Conservation (phyloP, 2,888 invertebrate genomes). For the Alviniconcha strummeri region DNA sequence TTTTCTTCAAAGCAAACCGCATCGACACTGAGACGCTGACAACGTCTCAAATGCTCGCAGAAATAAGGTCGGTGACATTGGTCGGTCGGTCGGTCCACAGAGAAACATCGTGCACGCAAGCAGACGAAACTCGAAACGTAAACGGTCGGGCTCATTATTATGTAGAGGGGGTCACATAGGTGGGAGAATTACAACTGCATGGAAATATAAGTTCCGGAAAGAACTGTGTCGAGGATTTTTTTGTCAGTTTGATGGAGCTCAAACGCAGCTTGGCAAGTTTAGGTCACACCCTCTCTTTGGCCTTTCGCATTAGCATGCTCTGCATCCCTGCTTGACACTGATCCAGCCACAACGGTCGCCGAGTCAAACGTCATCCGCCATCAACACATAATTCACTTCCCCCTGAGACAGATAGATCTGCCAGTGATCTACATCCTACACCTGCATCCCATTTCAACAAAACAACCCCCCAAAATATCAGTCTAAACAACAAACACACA, state of each 20-base stretch:
- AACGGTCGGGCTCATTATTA: constrained; percentile 25
- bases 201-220: background rate
- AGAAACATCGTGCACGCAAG: constrained; percentile 25
- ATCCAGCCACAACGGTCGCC: constrained; percentile 13
- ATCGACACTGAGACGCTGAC: constrained; percentile 10
- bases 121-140: constrained; percentile 18
- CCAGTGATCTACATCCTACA: constrained; percentile 8
- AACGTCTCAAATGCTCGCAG: constrained; percentile 19
- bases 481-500: background rate
- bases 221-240: background rate
- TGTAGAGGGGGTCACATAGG: constrained; percentile 24
- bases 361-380: constrained; percentile 35
- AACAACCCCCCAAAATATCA: background rate
- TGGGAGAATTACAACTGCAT: constrained; percentile 4
- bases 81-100: background rate
- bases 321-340: constrained; percentile 32
- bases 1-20: constrained; percentile 19
- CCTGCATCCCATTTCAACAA: constrained; percentile 14
- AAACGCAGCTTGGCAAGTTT: constrained; percentile 12
- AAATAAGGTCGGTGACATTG: constrained; percentile 23
- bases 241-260: constrained; percentile 10
- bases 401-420: constrained; percentile 26
- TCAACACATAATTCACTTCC: constrained; percentile 22
- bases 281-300: constrained; percentile 25
- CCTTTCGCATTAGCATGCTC: constrained; percentile 30